phyloP scores from a whole-genome alignment of 2,797 vertebrate genomes.

The Dendrocincla tyrannina region DNA sequence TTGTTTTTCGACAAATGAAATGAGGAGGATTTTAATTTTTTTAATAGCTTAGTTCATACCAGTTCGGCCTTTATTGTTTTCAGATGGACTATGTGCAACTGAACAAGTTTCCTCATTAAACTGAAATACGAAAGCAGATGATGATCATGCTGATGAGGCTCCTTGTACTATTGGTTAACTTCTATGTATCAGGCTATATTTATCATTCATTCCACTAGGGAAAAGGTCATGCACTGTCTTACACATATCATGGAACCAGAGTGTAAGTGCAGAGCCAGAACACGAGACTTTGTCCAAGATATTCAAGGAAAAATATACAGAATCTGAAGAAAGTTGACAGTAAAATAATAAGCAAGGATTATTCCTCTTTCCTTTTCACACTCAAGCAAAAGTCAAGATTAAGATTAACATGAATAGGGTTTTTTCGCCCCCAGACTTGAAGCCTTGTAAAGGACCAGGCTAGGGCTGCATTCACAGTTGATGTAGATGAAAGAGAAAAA shows the following conservation, averaged over 20 bases:
- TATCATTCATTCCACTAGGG: constrained; percentile 15
- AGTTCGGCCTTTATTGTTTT: constrained; percentile 71
- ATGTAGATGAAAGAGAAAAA: background rate
- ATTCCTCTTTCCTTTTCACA: background rate
- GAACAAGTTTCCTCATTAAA: constrained; percentile 67
- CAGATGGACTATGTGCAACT: constrained; percentile 58
- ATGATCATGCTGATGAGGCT: constrained; percentile 22
- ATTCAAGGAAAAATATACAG: background rate
- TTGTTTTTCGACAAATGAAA: constrained; percentile 71
- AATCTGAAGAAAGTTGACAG: background rate
- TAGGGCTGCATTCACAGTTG: background rate
- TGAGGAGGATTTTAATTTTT: constrained; percentile 45
- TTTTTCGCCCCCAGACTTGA: background rate
- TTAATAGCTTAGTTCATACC: constrained; percentile 42
- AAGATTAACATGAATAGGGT: background rate
- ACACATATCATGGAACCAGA: background rate
- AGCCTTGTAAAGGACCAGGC: background rate
- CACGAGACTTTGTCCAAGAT: background rate
- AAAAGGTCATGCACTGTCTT: background rate
- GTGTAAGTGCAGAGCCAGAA: background rate
- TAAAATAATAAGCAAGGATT: background rate
- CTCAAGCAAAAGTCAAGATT: background rate
- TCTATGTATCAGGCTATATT: background rate
- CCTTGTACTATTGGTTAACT: background rate
- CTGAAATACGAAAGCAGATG: constrained; percentile 58